Percentiles rank a stretch among this genome's conserved stretches.
Conservation (phyloP, 2,113 vertebrate species). For the Parotia lawesii region DNA sequence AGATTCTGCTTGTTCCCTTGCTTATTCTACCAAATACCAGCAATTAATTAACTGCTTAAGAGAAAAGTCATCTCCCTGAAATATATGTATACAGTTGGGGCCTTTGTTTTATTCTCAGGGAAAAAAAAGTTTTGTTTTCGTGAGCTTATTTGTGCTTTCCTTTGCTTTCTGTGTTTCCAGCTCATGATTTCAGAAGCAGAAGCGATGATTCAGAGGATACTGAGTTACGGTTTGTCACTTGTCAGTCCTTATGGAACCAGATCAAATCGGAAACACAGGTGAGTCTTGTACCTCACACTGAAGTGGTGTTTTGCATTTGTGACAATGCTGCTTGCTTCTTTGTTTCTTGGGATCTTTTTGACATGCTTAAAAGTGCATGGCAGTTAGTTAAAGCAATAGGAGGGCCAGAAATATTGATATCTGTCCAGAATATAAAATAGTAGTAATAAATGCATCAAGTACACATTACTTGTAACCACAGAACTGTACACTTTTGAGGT, state of each 20-base stretch:
- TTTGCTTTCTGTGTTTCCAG: slow-evolving; percentile 66
- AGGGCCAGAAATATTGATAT: background rate
- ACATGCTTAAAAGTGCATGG: background rate
- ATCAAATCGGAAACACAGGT: slow-evolving; percentile 88
- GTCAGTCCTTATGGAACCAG: slow-evolving; percentile 81
- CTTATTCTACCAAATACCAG: background rate
- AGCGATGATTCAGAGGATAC: slow-evolving; percentile 67
- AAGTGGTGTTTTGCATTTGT: background rate
- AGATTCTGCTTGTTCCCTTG: background rate
- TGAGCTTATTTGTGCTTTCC: background rate
- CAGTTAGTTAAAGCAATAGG: background rate
- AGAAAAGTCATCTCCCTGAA: background rate
- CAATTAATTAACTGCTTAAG: background rate
- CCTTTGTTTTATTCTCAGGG: background rate
- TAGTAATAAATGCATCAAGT: background rate
- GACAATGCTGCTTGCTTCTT: background rate
- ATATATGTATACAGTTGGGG: rapidly evolving
- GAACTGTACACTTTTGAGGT: background rate
- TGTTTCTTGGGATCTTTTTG: background rate
- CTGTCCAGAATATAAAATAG: background rate
- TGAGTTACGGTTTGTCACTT: slow-evolving; percentile 77
- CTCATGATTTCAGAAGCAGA: slow-evolving; percentile 69
- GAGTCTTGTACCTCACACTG: background rate
- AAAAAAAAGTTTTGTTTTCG: background rate
- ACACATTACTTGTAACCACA: background rate